Evolutionary conservation across 1,140 invertebrate species (phyloP), one percentile per base, ranked within the genome.

Genomic region (Heterodera carotae): DNA sequence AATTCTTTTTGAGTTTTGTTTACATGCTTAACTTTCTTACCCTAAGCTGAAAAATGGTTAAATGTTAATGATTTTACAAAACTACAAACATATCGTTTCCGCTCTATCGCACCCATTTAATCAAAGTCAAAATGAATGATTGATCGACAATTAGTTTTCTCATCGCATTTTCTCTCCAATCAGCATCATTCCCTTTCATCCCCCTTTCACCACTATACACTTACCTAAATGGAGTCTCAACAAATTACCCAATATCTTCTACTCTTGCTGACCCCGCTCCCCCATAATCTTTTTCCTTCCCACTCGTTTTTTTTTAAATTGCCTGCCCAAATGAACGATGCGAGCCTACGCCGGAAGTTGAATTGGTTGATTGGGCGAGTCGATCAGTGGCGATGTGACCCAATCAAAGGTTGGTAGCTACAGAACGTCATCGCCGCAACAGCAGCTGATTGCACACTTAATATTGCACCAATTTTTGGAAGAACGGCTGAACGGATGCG

Each of bases 381-480:
- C 33, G 62, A 31, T 29, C 48, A 56, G 8, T 66, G 62, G 62
- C 33, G 62, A 66, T 22, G 62, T 27, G 62, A 66, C 62, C 62
- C 27, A 12, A 25, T 22, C 62, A 66, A 29, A 66, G 62, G 48
- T 22, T 15, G 15, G 48, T 53, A 53, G 48, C 1, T 39, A 12
- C 39, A 8, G 39, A 12, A 0, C 7, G 39, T 43, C 39, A 10
- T 56, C 48, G 1, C 22, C 48, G 48, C 48, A 56, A 18, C 48
- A 56, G 48, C 48, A 56, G 48, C 48, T 56, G 48, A 56, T 56
- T 56, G 48, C 48, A 56, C 22, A 56, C 48, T 18, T 56, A 22
- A 22, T 29, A 66, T 66, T 66, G 25, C 62, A 31, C 62, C 62
- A 66, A 31, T 66, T 66, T n/a, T 66, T 66, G 62, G 62, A 66